Evolutionary conservation across 1,140 invertebrate species (phyloP), one percentile per base, ranked within the genome.

Genomic region (Diuraphis noxia): DNA sequence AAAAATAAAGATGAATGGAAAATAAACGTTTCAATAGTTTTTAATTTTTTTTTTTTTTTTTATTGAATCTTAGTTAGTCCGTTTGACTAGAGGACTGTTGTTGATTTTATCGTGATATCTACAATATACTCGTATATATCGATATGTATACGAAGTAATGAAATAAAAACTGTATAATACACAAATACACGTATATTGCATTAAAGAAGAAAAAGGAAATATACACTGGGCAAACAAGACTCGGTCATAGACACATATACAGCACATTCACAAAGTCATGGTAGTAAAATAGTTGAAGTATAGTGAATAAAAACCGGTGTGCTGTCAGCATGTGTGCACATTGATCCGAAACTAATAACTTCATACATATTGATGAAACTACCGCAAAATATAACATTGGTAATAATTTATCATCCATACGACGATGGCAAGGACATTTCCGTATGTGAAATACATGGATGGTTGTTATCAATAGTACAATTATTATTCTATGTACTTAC

Each of bases 341-440:
- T 90, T 36, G 85, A 90, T 90, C 88, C 88, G 88, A 90, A 90
- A 90, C 88, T 81, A 81, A 90, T 90, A 90, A 90, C 72, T 90
- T 90, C 88, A 90, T 90, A 90, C 88, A 90, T 90, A 90, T 90
- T 90, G 88, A 90, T 90, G 88, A 81, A 43, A 46, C 19, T 81
- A 17, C 13, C 30, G 43, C 23, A 41, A 81, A 90, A 90, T 36
- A 43, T 90, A 90, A 81, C 88, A 81, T 90, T 25, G 63, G 88
- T 81, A 49, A 72, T 72, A 72, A 90, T 90, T 90, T 90, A 90
- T 90, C 81, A 81, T 81, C 77, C 30, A 19, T 72, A 34, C n/a
- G 34, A 49, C 43, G 84, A 86, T 30, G 40, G 40, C 88, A 72
- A 72, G 30, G 63, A 89, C 88, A 30, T 90, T 90, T 90, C 88